These are phyloP conservation scores for Amyelois transitella DNA, from an alignment of 1,140 invertebrate genomes.

Conservation along the genomic window DNA sequence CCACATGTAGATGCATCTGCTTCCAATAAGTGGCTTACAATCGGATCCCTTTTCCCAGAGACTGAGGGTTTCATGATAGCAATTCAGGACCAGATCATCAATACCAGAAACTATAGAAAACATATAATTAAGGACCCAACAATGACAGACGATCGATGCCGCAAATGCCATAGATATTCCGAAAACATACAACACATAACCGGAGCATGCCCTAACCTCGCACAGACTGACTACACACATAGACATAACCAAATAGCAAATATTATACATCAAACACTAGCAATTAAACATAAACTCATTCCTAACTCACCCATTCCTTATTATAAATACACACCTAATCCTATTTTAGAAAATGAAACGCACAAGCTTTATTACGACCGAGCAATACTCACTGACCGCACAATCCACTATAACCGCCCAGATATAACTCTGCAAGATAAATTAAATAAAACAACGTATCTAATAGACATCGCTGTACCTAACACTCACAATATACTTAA, in stretches of 20 bases:
- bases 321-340: no score
- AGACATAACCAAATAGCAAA: no score
- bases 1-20: slow-evolving; percentile 16
- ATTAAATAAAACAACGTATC: no score
- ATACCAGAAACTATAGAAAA: slow-evolving; percentile 29
- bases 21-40: slow-evolving; percentile 29
- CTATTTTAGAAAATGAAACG: no score
- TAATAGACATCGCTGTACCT: no score
- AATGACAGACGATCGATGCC: slow-evolving; percentile 7
- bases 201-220: slow-evolving; percentile 11
- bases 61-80: slow-evolving; percentile 29
- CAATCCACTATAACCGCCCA: no score
- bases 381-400: slow-evolving; percentile 11
- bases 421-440: no score
- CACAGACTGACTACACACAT: slow-evolving; percentile 6
- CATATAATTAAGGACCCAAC: slow-evolving; percentile 21
- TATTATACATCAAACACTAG: slow-evolving; percentile 5
- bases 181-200: slow-evolving; percentile 22
- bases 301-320: no score
- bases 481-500: no score
- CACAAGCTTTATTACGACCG: no score
- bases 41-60: slow-evolving; percentile 20
- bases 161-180: slow-evolving; percentile 10
- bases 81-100: slow-evolving; percentile 37
- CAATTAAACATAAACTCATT: slow-evolving; percentile 4